Base-by-base conservation (phyloP, 1,140 invertebrate species). In the Paracyclopina nana region DNA sequence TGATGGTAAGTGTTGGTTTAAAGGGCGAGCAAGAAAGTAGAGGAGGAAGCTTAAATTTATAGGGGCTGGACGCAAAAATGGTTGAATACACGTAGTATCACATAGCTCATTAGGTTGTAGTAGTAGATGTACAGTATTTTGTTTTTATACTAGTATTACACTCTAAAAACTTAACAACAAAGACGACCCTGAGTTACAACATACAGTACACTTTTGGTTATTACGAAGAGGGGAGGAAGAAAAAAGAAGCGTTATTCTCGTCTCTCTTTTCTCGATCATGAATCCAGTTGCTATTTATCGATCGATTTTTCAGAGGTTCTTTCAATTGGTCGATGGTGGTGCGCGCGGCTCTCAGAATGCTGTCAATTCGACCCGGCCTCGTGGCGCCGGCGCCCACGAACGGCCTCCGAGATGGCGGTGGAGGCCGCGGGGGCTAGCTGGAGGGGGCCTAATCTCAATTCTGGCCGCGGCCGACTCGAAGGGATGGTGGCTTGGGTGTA, bases 61-160 rank as follows among this genome's bases (percentile, higher is more conserved):
- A 20, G 14, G 14, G 34, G 14, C 20, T 38, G n/a, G 34, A 16
- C 20, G 34, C 14, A 16, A 9, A 38, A 38, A 38, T 4, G 14
- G 14, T 20, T 38, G 34, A 38, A 16, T 38, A 16, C 20, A 38
- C 34, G 20, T 38, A 38, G 34, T 38, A 38, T 38, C 34, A 38
- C 34, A 38, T 38, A 38, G 34, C 34, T 38, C 34, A 38, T 38
- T 38, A n/a, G n/a, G n/a, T n/a, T n/a, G n/a, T n/a, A n/a, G n/a
- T n/a, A n/a, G n/a, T 38, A 38, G 34, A 20, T 38, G 20, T n/a
- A 20, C 20, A 16, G 20, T 16, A 38, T 38, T 16, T 38, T 38
- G 34, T 16, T 38, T 38, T 38, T 20, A 16, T 38, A n/a, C 34
- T 38, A 38, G 20, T 5, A n/a, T n/a, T n/a, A n/a, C n/a, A n/a